Evolutionary conservation across 2,888 invertebrate genomes (phyloP).

Genomic region (Chymomyza amoena): DNA sequence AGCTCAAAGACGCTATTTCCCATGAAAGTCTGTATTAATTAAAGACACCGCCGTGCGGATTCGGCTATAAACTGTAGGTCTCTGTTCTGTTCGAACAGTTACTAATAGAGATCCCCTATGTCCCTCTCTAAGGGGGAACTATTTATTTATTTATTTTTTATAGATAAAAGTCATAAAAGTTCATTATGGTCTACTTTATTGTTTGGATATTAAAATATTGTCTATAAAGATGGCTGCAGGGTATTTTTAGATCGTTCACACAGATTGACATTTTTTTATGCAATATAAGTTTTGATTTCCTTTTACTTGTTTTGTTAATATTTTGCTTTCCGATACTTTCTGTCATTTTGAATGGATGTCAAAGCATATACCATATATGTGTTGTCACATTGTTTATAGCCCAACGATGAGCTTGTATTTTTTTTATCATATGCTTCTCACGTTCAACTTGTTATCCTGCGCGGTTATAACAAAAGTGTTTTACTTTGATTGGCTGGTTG

Average conservation of each 20-base stretch:
- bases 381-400: slow-evolving; percentile 51
- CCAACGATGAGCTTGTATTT: slow-evolving; percentile 36
- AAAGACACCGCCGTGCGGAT: no score
- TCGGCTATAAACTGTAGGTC: no score
- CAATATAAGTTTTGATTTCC: slow-evolving; percentile 10
- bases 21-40: no score
- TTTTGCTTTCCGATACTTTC: slow-evolving; percentile 53
- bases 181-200: neutral
- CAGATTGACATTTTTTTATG: neutral
- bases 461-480: slow-evolving; percentile 62
- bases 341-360: slow-evolving; percentile 27
- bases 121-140: no score
- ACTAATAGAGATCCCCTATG: no score
- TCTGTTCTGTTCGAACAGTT: no score
- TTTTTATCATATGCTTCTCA: slow-evolving; percentile 47
- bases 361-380: neutral
- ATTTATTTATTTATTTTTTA: no score
- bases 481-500: slow-evolving; percentile 48
- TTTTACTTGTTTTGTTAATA: slow-evolving; percentile 45
- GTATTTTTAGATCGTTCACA: no score
- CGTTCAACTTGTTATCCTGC: slow-evolving; percentile 62
- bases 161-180: no score
- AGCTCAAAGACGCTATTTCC: no score
- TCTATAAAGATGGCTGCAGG: no score
- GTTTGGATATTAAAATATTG: no score